Conservation (phyloP, 2,888 invertebrate genomes). For the Clusia tigrina region DNA sequence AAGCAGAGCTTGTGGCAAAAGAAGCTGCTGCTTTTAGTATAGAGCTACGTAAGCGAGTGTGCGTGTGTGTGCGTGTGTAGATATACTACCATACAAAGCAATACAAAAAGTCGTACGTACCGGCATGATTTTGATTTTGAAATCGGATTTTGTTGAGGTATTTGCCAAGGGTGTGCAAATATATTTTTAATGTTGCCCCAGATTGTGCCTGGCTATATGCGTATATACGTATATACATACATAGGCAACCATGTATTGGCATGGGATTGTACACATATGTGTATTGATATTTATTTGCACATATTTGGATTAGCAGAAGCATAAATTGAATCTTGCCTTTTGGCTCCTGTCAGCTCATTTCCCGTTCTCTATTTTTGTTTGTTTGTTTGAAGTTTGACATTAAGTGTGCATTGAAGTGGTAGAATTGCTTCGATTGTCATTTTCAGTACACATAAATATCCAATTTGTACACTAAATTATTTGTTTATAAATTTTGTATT, state of each 20-base stretch:
- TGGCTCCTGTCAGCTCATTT: not conserved
- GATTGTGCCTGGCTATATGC: not conserved
- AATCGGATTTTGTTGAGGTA: constrained; percentile 17
- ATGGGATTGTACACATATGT: not conserved
- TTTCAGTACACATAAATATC: too few relatives aligned
- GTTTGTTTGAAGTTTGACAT: too few relatives aligned
- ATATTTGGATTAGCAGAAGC: not conserved
- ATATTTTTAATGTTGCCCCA: constrained; percentile 2
- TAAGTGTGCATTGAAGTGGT: too few relatives aligned
- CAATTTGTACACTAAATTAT: too few relatives aligned
- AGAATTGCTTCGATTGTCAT: too few relatives aligned
- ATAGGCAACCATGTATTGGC: not conserved
- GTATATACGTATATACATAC: not conserved
- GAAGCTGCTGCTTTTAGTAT: not conserved
- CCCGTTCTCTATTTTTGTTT: not conserved
- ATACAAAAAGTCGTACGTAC: constrained; percentile 4
- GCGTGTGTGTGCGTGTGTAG: not conserved
- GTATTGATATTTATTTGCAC: not conserved
- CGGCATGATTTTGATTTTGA: constrained; percentile 13
- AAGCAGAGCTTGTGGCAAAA: constrained; percentile 10
- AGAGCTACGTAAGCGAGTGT: not conserved
- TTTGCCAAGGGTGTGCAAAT: constrained; percentile 12
- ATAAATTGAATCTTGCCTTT: not conserved
- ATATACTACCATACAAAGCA: not conserved
- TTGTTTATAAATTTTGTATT: too few relatives aligned